Base-by-base conservation (phyloP, 2,888 invertebrate genomes). In the Drosophila sordidapex region DNA sequence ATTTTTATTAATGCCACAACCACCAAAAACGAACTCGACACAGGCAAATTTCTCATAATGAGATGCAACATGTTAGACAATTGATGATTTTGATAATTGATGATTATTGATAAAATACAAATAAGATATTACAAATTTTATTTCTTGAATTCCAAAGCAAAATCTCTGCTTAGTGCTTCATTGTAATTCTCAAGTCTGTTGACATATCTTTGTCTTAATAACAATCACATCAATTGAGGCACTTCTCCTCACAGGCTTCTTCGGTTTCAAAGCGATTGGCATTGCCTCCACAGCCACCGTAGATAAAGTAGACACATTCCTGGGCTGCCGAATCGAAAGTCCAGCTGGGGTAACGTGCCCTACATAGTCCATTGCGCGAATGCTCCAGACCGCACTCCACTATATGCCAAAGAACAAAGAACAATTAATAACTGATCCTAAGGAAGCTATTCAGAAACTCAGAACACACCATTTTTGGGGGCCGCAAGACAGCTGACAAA, bases 281-380 rank as follows among this genome's bases (percentile, higher is more conserved):
- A 58, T 90, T 91, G 21, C 90, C 90, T 1, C 76, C 76, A 29
- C 89, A 87, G 40, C 84, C 86, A 13, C 89, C 90, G 70, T 74
- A 91, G 10, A 77, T 58, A 53, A 90, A 90, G 8, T 60, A 1
- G 0, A 83, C 27, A 35, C 90, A 91, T 46, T 88, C 59, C 0
- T 73, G 72, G 4, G 38, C 13, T 5, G 0, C 33, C 0, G 71
- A 31, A 65, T 85, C 54, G 27, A 63, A 91, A 4, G 63, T 69
- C 87, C 87, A 89, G 1, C 64, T 76, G 52, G 74, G 79, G 0
- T 79, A 62, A 21, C 62, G 74, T 0, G 87, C 89, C 11, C 73
- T 63, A 46, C 27, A 27, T 27, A 27, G 2, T 27, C 89, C 90
- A 21, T 78, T 66, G 0, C n/a, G 40, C 2, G 83, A 79, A 59